Evolutionary conservation across 2,888 invertebrate genomes (phyloP).

Genomic region (Sinodicranocentrus sp.): DNA sequence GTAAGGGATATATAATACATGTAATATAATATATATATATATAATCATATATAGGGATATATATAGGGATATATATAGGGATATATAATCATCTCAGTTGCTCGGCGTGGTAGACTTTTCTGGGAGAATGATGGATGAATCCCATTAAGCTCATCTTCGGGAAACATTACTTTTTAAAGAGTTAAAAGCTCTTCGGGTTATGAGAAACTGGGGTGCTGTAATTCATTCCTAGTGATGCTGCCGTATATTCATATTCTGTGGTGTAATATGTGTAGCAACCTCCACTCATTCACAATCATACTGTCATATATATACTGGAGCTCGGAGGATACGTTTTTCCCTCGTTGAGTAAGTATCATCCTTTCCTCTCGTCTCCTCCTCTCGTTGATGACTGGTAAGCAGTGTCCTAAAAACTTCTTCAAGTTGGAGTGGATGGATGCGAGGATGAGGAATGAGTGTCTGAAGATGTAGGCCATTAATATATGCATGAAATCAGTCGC

Average conservation of each 20-base stretch:
- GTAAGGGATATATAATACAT: too few species aligned
- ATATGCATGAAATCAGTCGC: constrained; percentile 1
- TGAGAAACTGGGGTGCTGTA: constrained; percentile 49
- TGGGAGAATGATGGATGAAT: constrained; percentile 55
- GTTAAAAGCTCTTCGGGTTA: constrained; percentile 52
- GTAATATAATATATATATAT: too few species aligned
- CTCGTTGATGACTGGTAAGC: too few species aligned
- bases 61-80: too few species aligned
- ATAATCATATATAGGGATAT: too few species aligned
- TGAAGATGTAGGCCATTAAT: background rate
- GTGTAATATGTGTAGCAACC: background rate
- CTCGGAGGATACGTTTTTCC: too few species aligned
- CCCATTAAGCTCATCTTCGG: constrained; percentile 58
- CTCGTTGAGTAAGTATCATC: too few species aligned
- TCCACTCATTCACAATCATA: background rate
- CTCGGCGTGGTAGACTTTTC: background rate
- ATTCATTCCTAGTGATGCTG: constrained; percentile 24
- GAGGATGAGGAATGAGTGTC: background rate
- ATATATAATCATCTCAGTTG: too few species aligned
- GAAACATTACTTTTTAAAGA: constrained; percentile 53
- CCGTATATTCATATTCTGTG: background rate
- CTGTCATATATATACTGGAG: too few species aligned
- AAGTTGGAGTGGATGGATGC: constrained; percentile 2
- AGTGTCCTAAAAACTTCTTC: too few species aligned
- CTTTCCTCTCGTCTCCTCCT: too few species aligned